Conservation (phyloP, 2,797 vertebrate species). For the Anabacerthia variegaticeps region DNA sequence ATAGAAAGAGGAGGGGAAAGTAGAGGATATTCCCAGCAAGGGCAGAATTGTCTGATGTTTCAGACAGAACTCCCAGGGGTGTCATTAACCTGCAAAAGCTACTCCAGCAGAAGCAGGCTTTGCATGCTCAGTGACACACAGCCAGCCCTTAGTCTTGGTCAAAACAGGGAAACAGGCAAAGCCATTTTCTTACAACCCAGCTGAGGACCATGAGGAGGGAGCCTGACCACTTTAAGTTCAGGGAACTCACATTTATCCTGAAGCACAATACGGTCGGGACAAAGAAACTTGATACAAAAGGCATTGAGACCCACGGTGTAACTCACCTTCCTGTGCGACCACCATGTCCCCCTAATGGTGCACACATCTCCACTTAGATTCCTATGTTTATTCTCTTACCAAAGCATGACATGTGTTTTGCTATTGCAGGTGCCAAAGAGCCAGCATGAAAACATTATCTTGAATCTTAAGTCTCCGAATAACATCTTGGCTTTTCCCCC, state of each 20-base stretch:
- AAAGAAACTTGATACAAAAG: neutral
- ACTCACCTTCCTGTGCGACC: neutral
- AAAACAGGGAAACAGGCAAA: neutral
- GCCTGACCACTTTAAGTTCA: neutral
- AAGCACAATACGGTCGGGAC: neutral
- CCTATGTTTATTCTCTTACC: neutral
- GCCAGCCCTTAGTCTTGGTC: neutral
- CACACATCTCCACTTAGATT: neutral
- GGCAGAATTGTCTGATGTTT: neutral
- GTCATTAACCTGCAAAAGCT: neutral
- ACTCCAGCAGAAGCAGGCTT: neutral
- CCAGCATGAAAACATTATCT: neutral
- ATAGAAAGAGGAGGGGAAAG: neutral
- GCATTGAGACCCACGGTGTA: neutral
- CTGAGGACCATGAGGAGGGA: neutral
- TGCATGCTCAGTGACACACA: neutral
- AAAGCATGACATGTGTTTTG: neutral
- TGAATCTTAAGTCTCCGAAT: neutral
- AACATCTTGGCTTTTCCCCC: neutral
- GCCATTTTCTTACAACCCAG: neutral
- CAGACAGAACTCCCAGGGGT: neutral
- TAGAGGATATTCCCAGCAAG: neutral
- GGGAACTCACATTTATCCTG: neutral
- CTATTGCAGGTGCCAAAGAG: neutral
- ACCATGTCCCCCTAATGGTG: neutral